A percentile compares a stretch with the other conserved stretches of the same genome.
Conservation (phyloP, 2,797 vertebrate genomes). For the Sylvilagus floridanus region DNA sequence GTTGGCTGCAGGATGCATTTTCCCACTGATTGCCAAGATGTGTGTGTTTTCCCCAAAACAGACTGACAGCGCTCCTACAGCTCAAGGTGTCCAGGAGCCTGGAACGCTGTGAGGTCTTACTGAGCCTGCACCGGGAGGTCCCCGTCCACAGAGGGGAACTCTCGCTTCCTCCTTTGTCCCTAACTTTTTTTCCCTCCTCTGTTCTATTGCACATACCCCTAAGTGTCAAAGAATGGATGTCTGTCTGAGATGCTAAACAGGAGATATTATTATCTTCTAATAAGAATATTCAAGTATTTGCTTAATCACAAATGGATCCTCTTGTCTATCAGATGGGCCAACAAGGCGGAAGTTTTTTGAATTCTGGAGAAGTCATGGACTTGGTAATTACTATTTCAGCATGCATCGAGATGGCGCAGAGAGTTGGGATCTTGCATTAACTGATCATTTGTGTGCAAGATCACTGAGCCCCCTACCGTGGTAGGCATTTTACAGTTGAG, state of each 20-base stretch:
- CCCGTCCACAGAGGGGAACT: background rate
- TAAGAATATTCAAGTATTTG: background rate
- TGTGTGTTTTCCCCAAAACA: background rate
- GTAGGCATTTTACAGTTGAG: background rate
- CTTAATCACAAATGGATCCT: background rate
- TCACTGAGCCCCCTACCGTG: background rate
- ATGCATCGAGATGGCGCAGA: background rate
- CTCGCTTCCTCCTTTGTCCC: background rate
- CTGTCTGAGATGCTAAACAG: background rate
- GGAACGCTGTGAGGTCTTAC: background rate
- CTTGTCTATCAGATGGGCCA: background rate
- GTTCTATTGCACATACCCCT: background rate
- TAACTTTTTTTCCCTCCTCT: background rate
- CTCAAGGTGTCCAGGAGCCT: background rate
- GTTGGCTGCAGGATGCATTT: background rate
- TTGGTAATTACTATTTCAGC: background rate
- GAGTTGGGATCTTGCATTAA: background rate
- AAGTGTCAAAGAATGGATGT: background rate
- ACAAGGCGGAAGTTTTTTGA: background rate
- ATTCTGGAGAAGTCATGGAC: background rate
- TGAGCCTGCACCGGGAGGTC: background rate
- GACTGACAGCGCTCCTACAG: rapidly evolving
- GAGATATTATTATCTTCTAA: background rate
- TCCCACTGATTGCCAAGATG: background rate
- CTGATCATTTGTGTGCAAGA: background rate